phyloP scores from a whole-genome alignment of 2,113 vertebrate species.

The Hiodon tergisus region DNA sequence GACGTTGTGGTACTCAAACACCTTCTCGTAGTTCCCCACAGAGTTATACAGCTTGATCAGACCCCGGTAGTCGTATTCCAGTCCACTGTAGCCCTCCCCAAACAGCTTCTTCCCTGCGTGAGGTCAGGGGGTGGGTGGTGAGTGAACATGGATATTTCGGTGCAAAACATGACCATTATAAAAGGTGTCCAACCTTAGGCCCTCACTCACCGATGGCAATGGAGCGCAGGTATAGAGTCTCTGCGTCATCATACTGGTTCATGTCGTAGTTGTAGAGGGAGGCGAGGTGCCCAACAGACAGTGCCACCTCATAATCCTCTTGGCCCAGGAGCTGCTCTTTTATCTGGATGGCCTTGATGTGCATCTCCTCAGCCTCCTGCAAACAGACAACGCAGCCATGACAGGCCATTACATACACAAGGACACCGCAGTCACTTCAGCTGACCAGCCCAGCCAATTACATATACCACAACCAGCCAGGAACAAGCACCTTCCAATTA shows the following conservation, averaged over 20 bases:
- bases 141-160: neutral
- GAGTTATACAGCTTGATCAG: constrained; percentile 99
- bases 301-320: constrained; percentile 96
- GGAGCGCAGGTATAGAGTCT: constrained; percentile 93
- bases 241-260: constrained; percentile 96
- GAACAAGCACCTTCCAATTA: too few relatives aligned
- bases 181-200: neutral
- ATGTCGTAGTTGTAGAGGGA: constrained; percentile 99
- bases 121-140: neutral
- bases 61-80: constrained; percentile 97
- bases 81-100: constrained; percentile 96
- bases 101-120: constrained; percentile 92
- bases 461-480: too few relatives aligned
- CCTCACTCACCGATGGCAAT: constrained; percentile 83
- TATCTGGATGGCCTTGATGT: constrained; percentile 98
- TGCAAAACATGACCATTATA: neutral
- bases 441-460: too few relatives aligned
- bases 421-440: too few relatives aligned
- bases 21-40: constrained; percentile 95
- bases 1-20: constrained; percentile 97
- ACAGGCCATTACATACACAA: too few relatives aligned
- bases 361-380: constrained; percentile 98
- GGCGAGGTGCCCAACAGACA: constrained; percentile 94
- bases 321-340: constrained; percentile 97
- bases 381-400: neutral